These are phyloP conservation scores for Chrysogorgia sp. DNA, from an alignment of 92 coral and sea anemone genomes.

Conservation along the genomic window DNA sequence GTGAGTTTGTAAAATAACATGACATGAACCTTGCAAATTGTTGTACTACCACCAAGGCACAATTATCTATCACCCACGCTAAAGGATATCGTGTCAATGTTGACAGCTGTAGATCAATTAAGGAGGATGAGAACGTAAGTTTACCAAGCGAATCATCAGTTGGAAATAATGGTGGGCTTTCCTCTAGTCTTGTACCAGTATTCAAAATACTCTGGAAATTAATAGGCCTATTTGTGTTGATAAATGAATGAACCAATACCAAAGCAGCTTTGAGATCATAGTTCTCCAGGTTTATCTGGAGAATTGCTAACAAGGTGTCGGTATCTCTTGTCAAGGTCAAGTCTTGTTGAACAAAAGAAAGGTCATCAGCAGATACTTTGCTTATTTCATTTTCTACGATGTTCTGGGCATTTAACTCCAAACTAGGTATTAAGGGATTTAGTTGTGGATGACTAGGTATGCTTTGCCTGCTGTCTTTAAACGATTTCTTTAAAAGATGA, in stretches of 20 bases:
- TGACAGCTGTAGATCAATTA: constrained; percentile 56
- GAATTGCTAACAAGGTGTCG: constrained; percentile 75
- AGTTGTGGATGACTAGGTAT: not conserved
- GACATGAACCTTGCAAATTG: constrained; percentile 88
- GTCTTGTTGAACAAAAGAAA: constrained; percentile 22
- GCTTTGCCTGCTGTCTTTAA: constrained; percentile 2
- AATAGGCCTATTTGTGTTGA: constrained; percentile 59
- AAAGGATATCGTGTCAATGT: constrained; percentile 76
- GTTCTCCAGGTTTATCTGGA: constrained; percentile 79
- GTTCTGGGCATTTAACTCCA: not conserved
- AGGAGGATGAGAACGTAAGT: constrained; percentile 56
- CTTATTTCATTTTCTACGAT: constrained; percentile 3
- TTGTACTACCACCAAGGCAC: constrained; percentile 80
- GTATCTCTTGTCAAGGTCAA: constrained; percentile 57
- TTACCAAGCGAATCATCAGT: constrained; percentile 47
- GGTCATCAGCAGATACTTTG: constrained; percentile 15
- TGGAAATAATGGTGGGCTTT: constrained; percentile 60
- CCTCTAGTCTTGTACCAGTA: constrained; percentile 35
- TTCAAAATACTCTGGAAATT: constrained; percentile 48
- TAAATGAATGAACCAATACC: constrained; percentile 75
- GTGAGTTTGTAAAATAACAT: constrained; percentile 88
- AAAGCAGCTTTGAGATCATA: constrained; percentile 84
- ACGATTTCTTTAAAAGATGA: constrained; percentile 17
- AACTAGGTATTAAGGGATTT: not conserved
- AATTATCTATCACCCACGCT: constrained; percentile 73